phyloP scores from a whole-genome alignment of 2,113 vertebrate species.

The Sinocyclocheilus rhinocerous region DNA sequence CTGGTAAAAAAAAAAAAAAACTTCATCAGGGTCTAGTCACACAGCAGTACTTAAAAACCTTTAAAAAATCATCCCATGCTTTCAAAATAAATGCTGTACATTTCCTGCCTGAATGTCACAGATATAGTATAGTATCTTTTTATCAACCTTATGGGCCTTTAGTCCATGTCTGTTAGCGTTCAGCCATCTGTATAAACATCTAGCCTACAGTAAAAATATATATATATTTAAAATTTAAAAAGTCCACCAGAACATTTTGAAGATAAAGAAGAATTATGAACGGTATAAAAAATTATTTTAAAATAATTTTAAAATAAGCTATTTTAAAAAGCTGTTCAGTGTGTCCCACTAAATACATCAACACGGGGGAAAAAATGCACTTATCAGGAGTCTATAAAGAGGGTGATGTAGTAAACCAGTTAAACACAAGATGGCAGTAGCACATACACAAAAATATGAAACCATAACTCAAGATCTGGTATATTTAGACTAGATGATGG shows the following conservation, averaged over 20 bases:
- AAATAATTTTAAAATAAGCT: not conserved
- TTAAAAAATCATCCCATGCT: constrained; percentile 16
- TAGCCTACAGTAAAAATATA: not conserved
- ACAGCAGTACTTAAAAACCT: not conserved
- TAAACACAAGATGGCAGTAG: constrained; percentile 71
- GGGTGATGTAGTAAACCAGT: constrained; percentile 59
- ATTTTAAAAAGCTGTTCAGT: not conserved
- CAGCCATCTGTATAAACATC: not conserved
- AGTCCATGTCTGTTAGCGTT: not conserved
- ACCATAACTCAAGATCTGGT: not conserved
- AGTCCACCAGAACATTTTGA: not conserved
- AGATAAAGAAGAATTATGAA: not conserved
- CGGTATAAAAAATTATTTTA: not conserved
- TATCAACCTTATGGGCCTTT: constrained; percentile 54
- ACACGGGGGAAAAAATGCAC: not conserved
- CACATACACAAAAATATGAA: constrained; percentile 58
- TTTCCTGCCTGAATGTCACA: constrained; percentile 55
- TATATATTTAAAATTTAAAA: no score
- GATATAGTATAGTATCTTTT: constrained; percentile 36
- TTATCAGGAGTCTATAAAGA: not conserved
- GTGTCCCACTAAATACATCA: not conserved
- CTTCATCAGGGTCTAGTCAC: not conserved
- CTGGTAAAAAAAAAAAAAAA: not conserved
- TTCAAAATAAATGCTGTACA: constrained; percentile 78
- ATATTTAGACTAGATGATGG: not conserved